Evolutionary conservation across 2,797 vertebrate genomes (phyloP), one percentile per base, ranked within the genome.

Genomic region (Peromyscus aztecus): DNA sequence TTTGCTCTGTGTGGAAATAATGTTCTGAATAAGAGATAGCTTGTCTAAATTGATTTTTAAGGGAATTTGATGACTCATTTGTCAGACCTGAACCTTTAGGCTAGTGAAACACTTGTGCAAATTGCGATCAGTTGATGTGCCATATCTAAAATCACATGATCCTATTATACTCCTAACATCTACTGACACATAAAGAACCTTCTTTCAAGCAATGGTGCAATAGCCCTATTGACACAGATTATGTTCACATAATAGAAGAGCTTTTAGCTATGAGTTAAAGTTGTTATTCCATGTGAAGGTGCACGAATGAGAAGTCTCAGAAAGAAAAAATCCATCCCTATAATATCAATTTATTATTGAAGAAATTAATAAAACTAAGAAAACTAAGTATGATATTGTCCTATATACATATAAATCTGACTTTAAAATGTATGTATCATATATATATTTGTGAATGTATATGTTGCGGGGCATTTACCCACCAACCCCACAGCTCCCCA

Each of bases 11-110:
- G 27, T 80, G 11, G 9, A 91, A 29, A 77, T 96, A 85, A 93
- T 76, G 9, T 37, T 78, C 95, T 71, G 55, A 94, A 95, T 95
- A 93, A 90, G 91, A 94, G 76, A 63, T 61, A 75, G 34, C n/a
- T 92, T 27, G 9, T 83, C 40, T 89, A 94, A 93, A 92, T 81
- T 83, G 24, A 67, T 78, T 96, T 97, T 61, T 55, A 77, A 94
- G 55, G 49, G 10, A 90, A 94, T 73, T 86, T 69, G 65, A 95
- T 40, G 43, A 93, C 49, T 71, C 21, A 27, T 94, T 96, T 86
- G 63, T 57, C 86, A 8, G 34, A 83, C 76, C 27, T 73, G 40
- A 96, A 85, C 59, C 94, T 91, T 96, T 92, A 83, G 49, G 94
- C 43, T 94, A 75, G 59, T 91, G 73, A 94, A 91, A 77, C 14